Percentiles rank a stretch among this genome's conserved stretches.
phyloP scores from a whole-genome alignment of 2,888 invertebrate genomes.

The Byasa hedistus region DNA sequence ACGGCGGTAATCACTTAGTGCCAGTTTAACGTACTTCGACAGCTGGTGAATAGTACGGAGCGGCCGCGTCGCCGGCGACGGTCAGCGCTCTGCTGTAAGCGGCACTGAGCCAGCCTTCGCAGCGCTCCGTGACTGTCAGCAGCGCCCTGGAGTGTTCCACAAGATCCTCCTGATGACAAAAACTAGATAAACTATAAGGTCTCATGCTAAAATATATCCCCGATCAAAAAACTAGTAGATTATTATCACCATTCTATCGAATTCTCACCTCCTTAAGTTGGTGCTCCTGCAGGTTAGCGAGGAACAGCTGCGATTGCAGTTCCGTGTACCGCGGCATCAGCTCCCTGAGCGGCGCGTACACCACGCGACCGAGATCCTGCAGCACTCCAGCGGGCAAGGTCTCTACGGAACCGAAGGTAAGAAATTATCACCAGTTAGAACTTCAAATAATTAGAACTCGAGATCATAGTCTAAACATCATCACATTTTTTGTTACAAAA shows the following conservation, averaged over 20 bases:
- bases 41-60: constrained; percentile 53
- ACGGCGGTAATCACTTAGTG: too few relatives aligned
- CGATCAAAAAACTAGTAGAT: too few relatives aligned
- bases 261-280: constrained; percentile 53
- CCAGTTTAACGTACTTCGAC: constrained; percentile 64
- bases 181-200: too few relatives aligned
- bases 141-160: constrained; percentile 59
- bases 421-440: neutral
- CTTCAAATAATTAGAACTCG: too few relatives aligned
- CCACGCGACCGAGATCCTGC: constrained; percentile 57
- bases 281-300: constrained; percentile 49
- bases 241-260: neutral
- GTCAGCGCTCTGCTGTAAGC: constrained; percentile 48
- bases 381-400: constrained; percentile 42
- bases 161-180: constrained; percentile 54
- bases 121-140: constrained; percentile 50
- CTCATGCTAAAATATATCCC: too few relatives aligned
- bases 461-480: too few relatives aligned
- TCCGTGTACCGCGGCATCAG: constrained; percentile 59
- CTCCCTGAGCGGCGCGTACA: constrained; percentile 64
- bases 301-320: constrained; percentile 52
- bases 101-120: constrained; percentile 51
- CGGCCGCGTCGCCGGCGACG: constrained; percentile 55
- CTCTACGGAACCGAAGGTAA: constrained; percentile 41
- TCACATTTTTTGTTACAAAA: too few relatives aligned